Base-by-base conservation (phyloP, 2,113 vertebrate species). In the Nymphicus hollandicus region DNA sequence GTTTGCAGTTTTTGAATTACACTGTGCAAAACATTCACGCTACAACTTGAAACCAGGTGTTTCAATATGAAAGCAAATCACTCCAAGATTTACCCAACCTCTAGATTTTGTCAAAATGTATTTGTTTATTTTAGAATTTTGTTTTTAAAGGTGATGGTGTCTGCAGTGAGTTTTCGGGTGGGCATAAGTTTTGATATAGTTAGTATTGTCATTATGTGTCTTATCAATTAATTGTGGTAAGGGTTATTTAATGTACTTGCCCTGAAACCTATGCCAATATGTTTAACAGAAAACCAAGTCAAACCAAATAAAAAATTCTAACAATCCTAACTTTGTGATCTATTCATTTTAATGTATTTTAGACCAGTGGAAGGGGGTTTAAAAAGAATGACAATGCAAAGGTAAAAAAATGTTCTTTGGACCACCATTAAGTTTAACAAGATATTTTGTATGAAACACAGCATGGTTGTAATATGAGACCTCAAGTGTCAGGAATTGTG, bases 31-130 rank as follows among this genome's bases (percentile, higher is more conserved):
- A 66, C 56, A 89, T 63, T 80, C 58, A 69, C 2, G 20, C 64
- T 89, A 83, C 73, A 88, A 61, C 84, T 90, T 83, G 53, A 94
- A 96, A 91, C 81, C 68, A 92, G 83, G 86, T 91, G 41, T 94
- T 93, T 91, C 84, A 80, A 33, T 76, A 79, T 8, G 52, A 80
- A 91, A 95, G 17, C 17, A 96, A 93, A 95, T 88, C 31, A 49
- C n/a, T 90, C 27, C 49, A 95, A 86, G 66, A 58, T 86, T 92
- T 93, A 77, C 10, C 80, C 55, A 91, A 49, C 7, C 14, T 50
- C 43, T 12, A 50, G n/a, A 41, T 2, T 80, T 71, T 89, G n/a
- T 91, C 17, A 73, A 71, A 94, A 86, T 14, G 1, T 64, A 50
- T 68, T 64, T 61, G 19, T 39, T 77, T 44, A 77, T 13, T 10